A percentile compares a stretch with the other conserved stretches of the same genome.
phyloP scores from a whole-genome alignment of 2,888 invertebrate genomes.

The Plebejus anna region DNA sequence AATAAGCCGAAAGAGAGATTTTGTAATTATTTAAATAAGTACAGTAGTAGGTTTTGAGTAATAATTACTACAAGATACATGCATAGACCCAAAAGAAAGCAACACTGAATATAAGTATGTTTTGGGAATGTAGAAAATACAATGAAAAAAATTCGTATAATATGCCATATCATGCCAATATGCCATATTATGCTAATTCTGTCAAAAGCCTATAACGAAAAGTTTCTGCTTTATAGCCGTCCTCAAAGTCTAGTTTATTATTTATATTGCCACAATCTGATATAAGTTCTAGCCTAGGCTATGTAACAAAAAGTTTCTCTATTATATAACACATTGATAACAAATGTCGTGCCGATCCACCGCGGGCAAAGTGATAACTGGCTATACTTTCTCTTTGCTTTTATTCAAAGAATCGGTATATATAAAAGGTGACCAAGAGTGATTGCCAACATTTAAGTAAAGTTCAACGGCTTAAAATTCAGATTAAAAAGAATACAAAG shows the following conservation, averaged over 20 bases:
- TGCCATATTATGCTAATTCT: too few species aligned
- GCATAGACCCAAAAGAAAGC: too few species aligned
- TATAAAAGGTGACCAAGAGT: not conserved
- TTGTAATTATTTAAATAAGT: too few species aligned
- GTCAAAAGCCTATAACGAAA: too few species aligned
- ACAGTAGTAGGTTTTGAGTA: too few species aligned
- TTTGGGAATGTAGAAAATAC: too few species aligned
- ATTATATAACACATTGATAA: constrained; percentile 23
- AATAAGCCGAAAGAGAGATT: not conserved
- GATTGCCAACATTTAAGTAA: not conserved
- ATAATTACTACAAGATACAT: too few species aligned
- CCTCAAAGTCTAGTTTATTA: not conserved
- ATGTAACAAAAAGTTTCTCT: constrained; percentile 24
- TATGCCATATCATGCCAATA: too few species aligned
- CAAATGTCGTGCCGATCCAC: constrained; percentile 13
- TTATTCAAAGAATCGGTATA: not conserved
- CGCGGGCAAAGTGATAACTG: constrained; percentile 19
- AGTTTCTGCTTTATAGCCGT: not conserved
- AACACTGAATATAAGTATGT: too few species aligned
- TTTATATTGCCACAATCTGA: not conserved
- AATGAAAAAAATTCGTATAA: too few species aligned
- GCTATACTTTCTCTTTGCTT: constrained; percentile 23
- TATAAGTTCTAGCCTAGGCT: not conserved
- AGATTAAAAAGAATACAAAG: not conserved
- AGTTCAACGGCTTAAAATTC: not conserved